phyloP scores from a whole-genome alignment of 1,140 invertebrate genomes.

The Zaprionus africanus region DNA sequence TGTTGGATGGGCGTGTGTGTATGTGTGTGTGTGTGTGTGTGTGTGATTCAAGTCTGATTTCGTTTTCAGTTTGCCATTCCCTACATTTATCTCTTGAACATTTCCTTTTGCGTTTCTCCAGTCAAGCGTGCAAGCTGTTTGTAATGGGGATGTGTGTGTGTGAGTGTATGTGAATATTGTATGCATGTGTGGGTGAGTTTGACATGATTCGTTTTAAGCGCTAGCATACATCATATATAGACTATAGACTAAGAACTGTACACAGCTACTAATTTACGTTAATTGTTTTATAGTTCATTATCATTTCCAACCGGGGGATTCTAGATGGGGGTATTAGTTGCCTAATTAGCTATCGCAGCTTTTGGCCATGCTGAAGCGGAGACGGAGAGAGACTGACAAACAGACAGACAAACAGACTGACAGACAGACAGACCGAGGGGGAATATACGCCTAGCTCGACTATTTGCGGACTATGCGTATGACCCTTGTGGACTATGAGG shows the following conservation, averaged over 20 bases:
- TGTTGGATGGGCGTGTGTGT: constrained; percentile 33
- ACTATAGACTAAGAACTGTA: constrained; percentile 74
- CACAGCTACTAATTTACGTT: constrained; percentile 81
- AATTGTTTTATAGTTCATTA: constrained; percentile 76
- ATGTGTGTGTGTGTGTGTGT: constrained; percentile 21
- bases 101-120: constrained; percentile 37
- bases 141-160: constrained; percentile 24
- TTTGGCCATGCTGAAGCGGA: constrained; percentile 51
- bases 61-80: constrained; percentile 32
- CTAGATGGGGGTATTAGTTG: constrained; percentile 33
- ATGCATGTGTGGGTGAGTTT: constrained; percentile 32
- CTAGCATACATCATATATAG: constrained; percentile 64
- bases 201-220: constrained; percentile 68
- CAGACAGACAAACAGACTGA: constrained; percentile 35
- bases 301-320: constrained; percentile 43
- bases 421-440: constrained; percentile 39
- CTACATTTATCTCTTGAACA: constrained; percentile 30
- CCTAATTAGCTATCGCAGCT: constrained; percentile 55
- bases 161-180: constrained; percentile 17
- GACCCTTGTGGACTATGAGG: constrained; percentile 76
- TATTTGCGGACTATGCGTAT: constrained; percentile 76
- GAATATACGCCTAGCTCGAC: constrained; percentile 27
- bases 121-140: constrained; percentile 58
- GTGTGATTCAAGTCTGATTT: constrained; percentile 23
- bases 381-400: constrained; percentile 41